Evolutionary conservation across 2,113 vertebrate genomes (phyloP), one percentile per base, ranked within the genome.

Genomic region (Tetrax tetrax): DNA sequence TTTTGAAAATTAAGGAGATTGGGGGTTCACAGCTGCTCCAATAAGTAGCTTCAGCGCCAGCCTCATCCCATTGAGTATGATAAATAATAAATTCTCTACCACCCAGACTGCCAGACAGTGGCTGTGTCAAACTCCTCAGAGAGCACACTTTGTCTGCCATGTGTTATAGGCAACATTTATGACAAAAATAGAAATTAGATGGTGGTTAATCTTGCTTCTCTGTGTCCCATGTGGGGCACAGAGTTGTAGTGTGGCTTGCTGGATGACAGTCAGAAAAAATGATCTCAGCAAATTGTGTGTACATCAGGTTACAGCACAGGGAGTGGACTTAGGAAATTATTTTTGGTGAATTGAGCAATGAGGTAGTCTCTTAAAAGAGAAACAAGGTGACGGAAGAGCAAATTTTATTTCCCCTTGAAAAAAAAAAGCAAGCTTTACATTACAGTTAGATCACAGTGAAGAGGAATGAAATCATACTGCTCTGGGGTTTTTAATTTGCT

Each of bases 81-180:
- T 98, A 96, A 98, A 98, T 98, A 98, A 97, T 97, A 97, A 96
- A 97, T 97, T 93, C 95, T 92, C 94, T 95, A 77, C 96, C 97
- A 97, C 97, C 97, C 97, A 97, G 96, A 95, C 94, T 92, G 95
- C 96, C 96, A 98, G 97, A 97, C 97, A 97, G 94, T 94, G 93
- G 93, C 94, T 96, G 83, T 94, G 93, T 95, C 97, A 94, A 96
- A 89, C 91, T 83, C 97, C 96, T 96, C 87, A 95, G 97, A 97
- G 96, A 98, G 90, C 90, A 94, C 96, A 84, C 90, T 96, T 94
- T 96, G 96, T 97, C 97, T 97, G 90, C 96, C 97, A 97, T 97
- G 96, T 97, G 96, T 96, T 96, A 95, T 25, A 95, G 92, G 92
- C 92, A 95, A 96, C 94, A 95, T 95, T 94, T 96, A 97, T 93